A percentile compares a stretch with the other conserved stretches of the same genome.
Conservation (phyloP, 2,113 vertebrate species). For the Mystacornis crossleyi region DNA sequence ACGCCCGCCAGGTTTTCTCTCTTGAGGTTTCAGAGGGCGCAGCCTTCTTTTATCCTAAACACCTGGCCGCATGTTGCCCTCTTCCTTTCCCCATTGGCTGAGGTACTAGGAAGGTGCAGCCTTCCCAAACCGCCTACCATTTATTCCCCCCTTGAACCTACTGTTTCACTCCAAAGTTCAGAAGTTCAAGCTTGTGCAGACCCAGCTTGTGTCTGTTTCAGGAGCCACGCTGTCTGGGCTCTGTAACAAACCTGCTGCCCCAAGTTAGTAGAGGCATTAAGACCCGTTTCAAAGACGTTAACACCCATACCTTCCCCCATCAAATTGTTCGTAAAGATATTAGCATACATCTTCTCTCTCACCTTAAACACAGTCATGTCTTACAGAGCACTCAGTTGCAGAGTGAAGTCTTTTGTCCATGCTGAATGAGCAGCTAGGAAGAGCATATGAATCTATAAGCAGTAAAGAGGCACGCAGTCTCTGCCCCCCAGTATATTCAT, state of each 20-base stretch:
- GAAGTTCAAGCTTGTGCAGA: too few relatives aligned
- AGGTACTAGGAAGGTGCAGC: neutral
- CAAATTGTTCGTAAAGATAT: neutral
- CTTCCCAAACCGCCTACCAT: neutral
- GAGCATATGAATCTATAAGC: neutral
- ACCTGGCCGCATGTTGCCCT: neutral
- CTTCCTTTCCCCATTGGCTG: neutral
- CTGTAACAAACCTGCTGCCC: neutral
- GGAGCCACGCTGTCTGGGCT: neutral
- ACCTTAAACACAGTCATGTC: neutral
- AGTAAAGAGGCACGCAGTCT: neutral
- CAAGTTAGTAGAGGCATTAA: neutral
- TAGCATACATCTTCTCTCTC: neutral
- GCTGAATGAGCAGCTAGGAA: neutral
- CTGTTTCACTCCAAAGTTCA: neutral
- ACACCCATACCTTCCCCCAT: neutral
- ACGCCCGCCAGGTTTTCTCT: rapidly evolving
- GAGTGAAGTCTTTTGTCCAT: neutral
- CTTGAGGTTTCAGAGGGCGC: rapidly evolving
- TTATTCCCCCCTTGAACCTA: neutral
- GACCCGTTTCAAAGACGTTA: neutral
- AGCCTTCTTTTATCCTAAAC: neutral
- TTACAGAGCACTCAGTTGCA: neutral
- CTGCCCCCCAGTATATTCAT: neutral
- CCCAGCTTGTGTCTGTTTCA: neutral